These are phyloP conservation scores for Eulemur rufifrons DNA, from an alignment of 2,113 vertebrate genomes.

Conservation along the genomic window DNA sequence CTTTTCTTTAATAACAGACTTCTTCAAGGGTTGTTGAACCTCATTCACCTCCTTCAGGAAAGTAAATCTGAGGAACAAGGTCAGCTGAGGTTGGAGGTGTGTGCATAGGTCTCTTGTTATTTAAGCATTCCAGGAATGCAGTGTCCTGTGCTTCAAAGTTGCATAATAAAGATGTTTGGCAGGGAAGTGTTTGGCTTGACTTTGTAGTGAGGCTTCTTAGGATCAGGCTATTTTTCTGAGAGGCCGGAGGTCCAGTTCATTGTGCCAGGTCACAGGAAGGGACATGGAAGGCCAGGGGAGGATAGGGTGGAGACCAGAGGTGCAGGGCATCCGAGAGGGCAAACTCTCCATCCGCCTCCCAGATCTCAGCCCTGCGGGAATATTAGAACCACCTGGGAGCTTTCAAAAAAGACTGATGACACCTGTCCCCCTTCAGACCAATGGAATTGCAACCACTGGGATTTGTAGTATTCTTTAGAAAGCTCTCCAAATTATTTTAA, in stretches of 20 bases:
- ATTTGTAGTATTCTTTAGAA: neutral
- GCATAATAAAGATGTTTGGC: constrained; percentile 48
- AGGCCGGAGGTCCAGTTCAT: neutral
- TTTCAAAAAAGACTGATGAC: neutral
- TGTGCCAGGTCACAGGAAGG: constrained; percentile 38
- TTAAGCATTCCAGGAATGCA: constrained; percentile 65
- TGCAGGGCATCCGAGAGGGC: neutral
- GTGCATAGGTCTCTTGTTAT: neutral
- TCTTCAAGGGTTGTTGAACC: neutral
- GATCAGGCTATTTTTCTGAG: constrained; percentile 54
- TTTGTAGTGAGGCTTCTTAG: constrained; percentile 60
- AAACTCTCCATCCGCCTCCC: neutral
- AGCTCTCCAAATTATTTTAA: neutral
- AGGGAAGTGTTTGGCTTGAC: neutral
- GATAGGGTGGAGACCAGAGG: neutral
- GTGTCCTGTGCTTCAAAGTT: neutral
- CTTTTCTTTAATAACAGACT: constrained; percentile 36
- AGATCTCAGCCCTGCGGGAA: neutral
- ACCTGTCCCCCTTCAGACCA: too few species aligned
- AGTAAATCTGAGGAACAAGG: neutral
- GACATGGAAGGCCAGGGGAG: neutral
- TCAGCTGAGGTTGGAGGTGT: constrained; percentile 56
- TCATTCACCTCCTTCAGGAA: constrained; percentile 40
- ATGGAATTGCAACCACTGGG: neutral
- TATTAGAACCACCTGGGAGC: neutral